Percentiles rank a stretch among this genome's conserved stretches.
Conservation (phyloP, 2,888 invertebrate species). For the Leptogaster cylindrica region DNA sequence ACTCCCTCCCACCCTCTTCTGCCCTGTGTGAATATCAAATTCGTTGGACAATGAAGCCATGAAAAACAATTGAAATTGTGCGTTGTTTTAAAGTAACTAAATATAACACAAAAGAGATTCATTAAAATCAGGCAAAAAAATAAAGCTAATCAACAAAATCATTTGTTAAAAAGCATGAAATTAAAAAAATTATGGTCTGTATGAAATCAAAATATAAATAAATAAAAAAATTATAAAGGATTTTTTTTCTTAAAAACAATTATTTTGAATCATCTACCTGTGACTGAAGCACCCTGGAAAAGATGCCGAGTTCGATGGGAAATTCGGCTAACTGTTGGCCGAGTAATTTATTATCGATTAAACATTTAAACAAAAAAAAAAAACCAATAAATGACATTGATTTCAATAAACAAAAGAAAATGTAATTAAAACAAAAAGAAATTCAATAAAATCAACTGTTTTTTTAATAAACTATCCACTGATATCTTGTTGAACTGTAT, state of each 20-base stretch:
- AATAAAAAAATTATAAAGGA: constrained; percentile 50
- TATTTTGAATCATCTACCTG: constrained; percentile 56
- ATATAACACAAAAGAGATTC: not conserved
- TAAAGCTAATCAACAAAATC: not conserved
- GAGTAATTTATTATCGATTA: constrained; percentile 33
- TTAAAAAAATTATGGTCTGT: constrained; percentile 5
- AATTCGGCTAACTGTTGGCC: constrained; percentile 70
- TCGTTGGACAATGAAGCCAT: too few relatives aligned
- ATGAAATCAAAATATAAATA: constrained; percentile 34
- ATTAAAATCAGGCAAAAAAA: constrained; percentile 9
- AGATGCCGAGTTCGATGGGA: constrained; percentile 77
- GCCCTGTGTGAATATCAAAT: too few relatives aligned
- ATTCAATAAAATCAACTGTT: too few relatives aligned
- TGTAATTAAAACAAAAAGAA: not conserved
- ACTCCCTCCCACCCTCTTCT: too few relatives aligned
- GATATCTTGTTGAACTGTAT: too few relatives aligned
- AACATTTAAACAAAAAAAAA: not conserved
- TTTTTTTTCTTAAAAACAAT: too few relatives aligned
- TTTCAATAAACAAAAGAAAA: not conserved
- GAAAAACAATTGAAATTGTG: too few relatives aligned
- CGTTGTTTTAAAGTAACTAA: not conserved
- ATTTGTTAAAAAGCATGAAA: constrained; percentile 29
- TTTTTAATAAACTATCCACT: too few relatives aligned
- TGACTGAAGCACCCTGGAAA: constrained; percentile 75
- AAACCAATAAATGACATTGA: not conserved